Evolutionary conservation across 1,140 invertebrate species (phyloP), one percentile per base, ranked within the genome.

Genomic region (Orussus abietinus): DNA sequence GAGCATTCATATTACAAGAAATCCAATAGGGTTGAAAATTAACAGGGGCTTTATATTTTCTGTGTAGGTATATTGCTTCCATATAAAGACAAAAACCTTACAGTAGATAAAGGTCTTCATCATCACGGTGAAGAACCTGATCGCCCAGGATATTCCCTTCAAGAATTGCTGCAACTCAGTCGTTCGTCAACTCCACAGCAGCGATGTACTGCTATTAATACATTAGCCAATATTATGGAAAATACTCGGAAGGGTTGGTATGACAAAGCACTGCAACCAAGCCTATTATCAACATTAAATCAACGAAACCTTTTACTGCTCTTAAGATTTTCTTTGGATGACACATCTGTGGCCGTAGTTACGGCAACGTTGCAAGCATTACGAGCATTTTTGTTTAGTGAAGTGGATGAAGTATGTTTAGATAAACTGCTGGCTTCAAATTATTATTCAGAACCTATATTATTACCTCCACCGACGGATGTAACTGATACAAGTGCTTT

Each of bases 111-210:
- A 38, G 83, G 82, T 31, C 73, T 96, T 4, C 90, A 92, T 74
- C 88, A 95, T 70, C 92, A 96, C 68, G 92, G 91, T 1, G 85
- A 92, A 53, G 92, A 96, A 69, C 86, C 90, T 14, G 85, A 91
- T 53, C 78, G 91, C 56, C 85, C 92, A 11, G 92, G 92, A 1
- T 96, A 96, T 61, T 85, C 87, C 2, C 58, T 96, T 2, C 84
- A 86, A 52, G 92, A 96, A 74, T 66, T 96, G 0, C 81, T 93
- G 56, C 82, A 87, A 49, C 65, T 95, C 3, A 74, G 59, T 77
- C 82, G 74, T 69, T 86, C 75, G 59, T 83, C 62, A 53, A 77
- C 75, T 32, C 64, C 76, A 18, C 90, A 92, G 55, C 92, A 96
- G 65, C 80, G 88, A 51, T 79, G 83, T 2, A 74, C 88, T 26